These are phyloP conservation scores for Vidua macroura DNA, from an alignment of 2,113 vertebrate species.

Conservation along the genomic window DNA sequence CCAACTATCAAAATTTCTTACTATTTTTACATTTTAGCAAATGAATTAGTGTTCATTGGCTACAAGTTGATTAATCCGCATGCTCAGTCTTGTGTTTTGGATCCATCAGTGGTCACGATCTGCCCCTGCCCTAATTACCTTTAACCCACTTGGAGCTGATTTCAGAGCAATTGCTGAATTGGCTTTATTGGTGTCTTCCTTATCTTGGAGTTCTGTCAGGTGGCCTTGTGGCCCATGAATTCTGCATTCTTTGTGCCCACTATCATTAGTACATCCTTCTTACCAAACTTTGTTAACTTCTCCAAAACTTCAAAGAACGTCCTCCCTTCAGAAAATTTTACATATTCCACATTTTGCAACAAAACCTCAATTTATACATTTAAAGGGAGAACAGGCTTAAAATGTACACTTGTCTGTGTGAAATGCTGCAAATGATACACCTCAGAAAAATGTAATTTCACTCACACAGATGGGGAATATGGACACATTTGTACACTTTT, in stretches of 20 bases:
- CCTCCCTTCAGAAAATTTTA: neutral
- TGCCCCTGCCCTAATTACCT: neutral
- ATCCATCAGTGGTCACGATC: neutral
- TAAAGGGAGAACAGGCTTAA: neutral
- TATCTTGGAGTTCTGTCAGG: neutral
- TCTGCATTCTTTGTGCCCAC: neutral
- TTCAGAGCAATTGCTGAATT: neutral
- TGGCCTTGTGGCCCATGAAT: neutral
- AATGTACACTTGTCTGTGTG: rapidly evolving
- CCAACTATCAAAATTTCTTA: neutral
- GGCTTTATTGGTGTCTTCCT: neutral
- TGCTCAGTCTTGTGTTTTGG: neutral
- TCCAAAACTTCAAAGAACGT: neutral
- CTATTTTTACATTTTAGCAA: neutral
- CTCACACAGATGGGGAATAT: neutral
- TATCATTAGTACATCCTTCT: neutral
- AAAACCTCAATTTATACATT: rapidly evolving
- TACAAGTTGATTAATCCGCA: neutral
- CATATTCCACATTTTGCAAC: neutral
- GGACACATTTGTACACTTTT: rapidly evolving
- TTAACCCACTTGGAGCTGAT: neutral
- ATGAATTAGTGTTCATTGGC: neutral
- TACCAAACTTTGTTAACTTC: neutral
- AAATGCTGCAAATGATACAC: neutral
- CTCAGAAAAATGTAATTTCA: neutral